Base-by-base conservation (phyloP, 2,113 vertebrate species). In the Dolichotis patagonum region DNA sequence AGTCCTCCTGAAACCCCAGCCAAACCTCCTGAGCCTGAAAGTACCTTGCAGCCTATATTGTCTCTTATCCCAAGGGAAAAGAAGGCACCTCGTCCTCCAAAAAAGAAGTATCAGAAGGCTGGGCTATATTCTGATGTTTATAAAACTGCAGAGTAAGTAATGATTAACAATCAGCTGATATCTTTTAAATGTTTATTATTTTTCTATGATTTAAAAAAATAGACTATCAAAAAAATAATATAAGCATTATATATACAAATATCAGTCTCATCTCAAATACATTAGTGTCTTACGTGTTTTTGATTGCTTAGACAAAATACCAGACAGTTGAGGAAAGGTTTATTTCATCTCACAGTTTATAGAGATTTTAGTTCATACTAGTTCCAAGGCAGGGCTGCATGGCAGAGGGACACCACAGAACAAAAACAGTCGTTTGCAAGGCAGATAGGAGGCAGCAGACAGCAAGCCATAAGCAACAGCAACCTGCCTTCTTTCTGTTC, bases 61-160 rank as follows among this genome's bases (percentile, higher is more conserved):
- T 28, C 98, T 46, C 80, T 98, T 62, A 71, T 98, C 97, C 99
- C 99, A 94, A 98, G 98, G 58, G 99, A 99, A 98, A 99, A 99
- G 97, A 99, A 99, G 94, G 98, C 98, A 0, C 98, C 99, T 26
- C 98, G 98, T 7, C 98, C 99, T 83, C 99, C 99, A 83, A 99
- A 99, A 98, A 99, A 99, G 98, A 99, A 98, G 84, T 99, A 99
- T 98, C 99, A 99, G 98, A 99, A 99, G 97, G 99, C 99, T 38
- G 99, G 99, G 90, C 99, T 99, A 95, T 99, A 99, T 98, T 99
- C 99, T 20, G 99, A 99, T 28, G 99, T 99, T 97, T 99, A 99
- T 98, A 99, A 99, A 99, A 99, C 98, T 41, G 98, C 99, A 95
- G 99, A 99, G 99, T 99, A 98, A 99, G 99, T 99, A 97, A n/a